Percentiles rank a stretch among this genome's conserved stretches.
These are phyloP conservation scores for Merops nubicus DNA, from an alignment of 2,113 vertebrate genomes.

Conservation along the genomic window DNA sequence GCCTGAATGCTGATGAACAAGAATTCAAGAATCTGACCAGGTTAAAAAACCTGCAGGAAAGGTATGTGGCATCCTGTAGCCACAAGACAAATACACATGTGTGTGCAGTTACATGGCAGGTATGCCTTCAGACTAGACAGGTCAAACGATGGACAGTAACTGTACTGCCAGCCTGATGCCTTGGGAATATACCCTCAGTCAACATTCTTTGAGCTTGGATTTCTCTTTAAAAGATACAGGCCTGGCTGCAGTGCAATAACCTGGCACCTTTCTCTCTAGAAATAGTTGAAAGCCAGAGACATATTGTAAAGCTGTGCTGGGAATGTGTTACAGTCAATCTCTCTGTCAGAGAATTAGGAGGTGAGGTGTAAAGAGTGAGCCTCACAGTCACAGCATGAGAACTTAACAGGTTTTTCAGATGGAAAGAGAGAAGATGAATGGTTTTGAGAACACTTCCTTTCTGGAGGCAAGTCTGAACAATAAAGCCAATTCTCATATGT, in stretches of 20 bases:
- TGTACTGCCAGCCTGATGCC: neutral
- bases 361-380: neutral
- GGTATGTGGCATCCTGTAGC: neutral
- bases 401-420: neutral
- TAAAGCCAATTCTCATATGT: neutral
- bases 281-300: neutral
- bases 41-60: neutral
- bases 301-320: neutral
- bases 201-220: neutral
- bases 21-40: neutral
- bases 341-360: neutral
- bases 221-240: neutral
- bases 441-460: neutral
- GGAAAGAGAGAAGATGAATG: neutral
- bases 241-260: neutral
- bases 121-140: neutral
- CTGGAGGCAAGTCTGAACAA: conserved; percentile 3
- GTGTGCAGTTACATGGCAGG: neutral
- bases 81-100: neutral
- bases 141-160: neutral
- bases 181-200: neutral
- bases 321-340: neutral
- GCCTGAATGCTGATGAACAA: neutral
- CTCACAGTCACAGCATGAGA: neutral
- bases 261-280: neutral